Percentiles rank a stretch among this genome's conserved stretches.
Conservation (phyloP, 1,140 invertebrate species). For the Hydropsyche tenuis region DNA sequence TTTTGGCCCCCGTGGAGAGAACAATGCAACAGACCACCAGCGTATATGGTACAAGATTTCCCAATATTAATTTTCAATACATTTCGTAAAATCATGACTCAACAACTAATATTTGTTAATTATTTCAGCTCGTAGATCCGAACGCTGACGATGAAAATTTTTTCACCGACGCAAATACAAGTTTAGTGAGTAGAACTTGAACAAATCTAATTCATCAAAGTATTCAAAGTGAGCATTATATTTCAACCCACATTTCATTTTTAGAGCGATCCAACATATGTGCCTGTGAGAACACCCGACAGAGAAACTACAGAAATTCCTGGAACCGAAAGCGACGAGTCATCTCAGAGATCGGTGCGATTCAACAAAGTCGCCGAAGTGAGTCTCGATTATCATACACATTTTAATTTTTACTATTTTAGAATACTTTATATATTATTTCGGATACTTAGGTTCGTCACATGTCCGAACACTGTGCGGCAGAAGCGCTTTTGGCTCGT, state of each 20-base stretch:
- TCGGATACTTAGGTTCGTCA: slow-evolving; percentile 66
- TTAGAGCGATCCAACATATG: slow-evolving; percentile 82
- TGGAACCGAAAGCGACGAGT: slow-evolving; percentile 84
- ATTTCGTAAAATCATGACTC: not conserved
- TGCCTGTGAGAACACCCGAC: slow-evolving; percentile 80
- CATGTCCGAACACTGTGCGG: slow-evolving; percentile 82
- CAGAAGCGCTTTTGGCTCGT: slow-evolving; percentile 81
- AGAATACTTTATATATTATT: not conserved
- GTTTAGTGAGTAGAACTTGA: slow-evolving; percentile 58
- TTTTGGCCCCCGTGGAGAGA: slow-evolving; percentile 84
- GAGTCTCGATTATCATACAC: not conserved
- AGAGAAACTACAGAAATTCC: slow-evolving; percentile 62
- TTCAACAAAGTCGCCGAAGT: slow-evolving; percentile 85
- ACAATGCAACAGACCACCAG: slow-evolving; percentile 71
- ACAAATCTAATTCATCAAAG: slow-evolving; percentile 4
- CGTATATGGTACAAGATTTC: slow-evolving; percentile 76
- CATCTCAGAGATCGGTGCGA: slow-evolving; percentile 72
- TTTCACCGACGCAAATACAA: slow-evolving; percentile 66
- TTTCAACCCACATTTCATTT: slow-evolving; percentile 47
- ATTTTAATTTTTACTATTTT: slow-evolving; percentile 21
- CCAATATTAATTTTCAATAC: slow-evolving; percentile 39
- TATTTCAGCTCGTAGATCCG: slow-evolving; percentile 69
- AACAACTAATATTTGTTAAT: slow-evolving; percentile 35
- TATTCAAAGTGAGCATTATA: slow-evolving; percentile 1
- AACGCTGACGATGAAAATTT: slow-evolving; percentile 73